Percentiles rank a stretch among this genome's conserved stretches.
These are phyloP conservation scores for Antigone vipio DNA, from an alignment of 2,113 vertebrate species.

Conservation along the genomic window DNA sequence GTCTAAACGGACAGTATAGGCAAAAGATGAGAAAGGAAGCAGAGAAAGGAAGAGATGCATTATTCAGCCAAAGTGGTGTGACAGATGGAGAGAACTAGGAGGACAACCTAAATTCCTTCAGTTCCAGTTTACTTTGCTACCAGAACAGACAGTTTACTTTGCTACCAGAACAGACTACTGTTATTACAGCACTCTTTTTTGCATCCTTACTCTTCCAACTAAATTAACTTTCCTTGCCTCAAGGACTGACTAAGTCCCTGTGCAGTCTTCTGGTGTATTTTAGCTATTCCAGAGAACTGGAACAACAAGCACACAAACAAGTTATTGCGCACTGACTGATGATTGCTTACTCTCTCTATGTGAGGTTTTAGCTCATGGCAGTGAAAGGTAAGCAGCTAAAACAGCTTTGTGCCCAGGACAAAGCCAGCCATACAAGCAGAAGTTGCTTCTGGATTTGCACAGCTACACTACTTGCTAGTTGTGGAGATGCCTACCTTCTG, in stretches of 20 bases:
- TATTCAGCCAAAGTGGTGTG: neutral
- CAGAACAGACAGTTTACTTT: slow-evolving; percentile 16
- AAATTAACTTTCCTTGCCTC: slow-evolving; percentile 65
- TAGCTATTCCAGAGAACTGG: slow-evolving; percentile 39
- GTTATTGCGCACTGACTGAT: neutral
- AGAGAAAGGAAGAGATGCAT: neutral
- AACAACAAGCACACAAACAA: slow-evolving; percentile 44
- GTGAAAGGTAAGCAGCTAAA: neutral
- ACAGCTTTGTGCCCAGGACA: neutral
- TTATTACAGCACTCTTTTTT: slow-evolving; percentile 10
- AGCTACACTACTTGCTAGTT: neutral
- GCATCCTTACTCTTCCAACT: slow-evolving; percentile 26
- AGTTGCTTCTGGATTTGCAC: slow-evolving; percentile 2
- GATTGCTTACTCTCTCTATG: neutral
- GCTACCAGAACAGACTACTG: slow-evolving; percentile 1
- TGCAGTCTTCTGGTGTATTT: neutral
- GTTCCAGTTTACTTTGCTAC: slow-evolving; percentile 1
- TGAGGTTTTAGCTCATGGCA: neutral
- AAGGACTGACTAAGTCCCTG: slow-evolving; percentile 26
- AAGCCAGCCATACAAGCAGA: neutral
- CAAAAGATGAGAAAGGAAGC: neutral
- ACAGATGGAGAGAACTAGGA: neutral
- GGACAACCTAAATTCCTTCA: neutral
- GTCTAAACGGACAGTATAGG: neutral
- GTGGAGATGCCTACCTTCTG: neutral